phyloP scores from a whole-genome alignment of 1,140 invertebrate genomes.

The Atta texana region DNA sequence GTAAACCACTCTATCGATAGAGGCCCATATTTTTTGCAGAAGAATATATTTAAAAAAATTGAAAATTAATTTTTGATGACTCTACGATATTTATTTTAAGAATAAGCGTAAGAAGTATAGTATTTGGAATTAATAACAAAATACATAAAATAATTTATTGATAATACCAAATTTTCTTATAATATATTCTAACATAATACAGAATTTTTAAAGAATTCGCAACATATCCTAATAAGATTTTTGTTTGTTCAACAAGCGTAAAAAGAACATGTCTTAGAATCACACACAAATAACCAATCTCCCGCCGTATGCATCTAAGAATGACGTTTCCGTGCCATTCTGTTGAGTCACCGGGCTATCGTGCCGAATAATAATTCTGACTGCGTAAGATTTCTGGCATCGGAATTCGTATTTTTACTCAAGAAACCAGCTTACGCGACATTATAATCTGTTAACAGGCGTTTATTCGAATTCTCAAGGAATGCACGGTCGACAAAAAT shows the following conservation, averaged over 20 bases:
- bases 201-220: background rate
- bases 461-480: slow-evolving; percentile 67
- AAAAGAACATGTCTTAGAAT: background rate
- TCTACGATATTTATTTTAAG: background rate
- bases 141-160: background rate
- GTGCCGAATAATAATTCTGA: slow-evolving; percentile 41
- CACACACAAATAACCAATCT: background rate
- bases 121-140: background rate
- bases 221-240: background rate
- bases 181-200: background rate
- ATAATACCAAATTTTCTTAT: background rate
- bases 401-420: slow-evolving; percentile 59
- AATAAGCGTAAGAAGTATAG: background rate
- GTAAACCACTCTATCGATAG: too few species aligned
- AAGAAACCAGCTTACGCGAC: slow-evolving; percentile 3
- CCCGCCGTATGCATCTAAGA: background rate
- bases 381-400: slow-evolving; percentile 66
- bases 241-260: background rate
- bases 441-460: slow-evolving; percentile 20
- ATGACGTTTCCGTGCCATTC: slow-evolving; percentile 29
- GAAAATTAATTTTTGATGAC: background rate
- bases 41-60: background rate
- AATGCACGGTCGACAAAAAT: background rate
- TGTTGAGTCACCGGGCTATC: slow-evolving; percentile 32
- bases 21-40: too few species aligned